phyloP scores from a whole-genome alignment of 2,113 vertebrate genomes.

The Spheniscus mendiculus region DNA sequence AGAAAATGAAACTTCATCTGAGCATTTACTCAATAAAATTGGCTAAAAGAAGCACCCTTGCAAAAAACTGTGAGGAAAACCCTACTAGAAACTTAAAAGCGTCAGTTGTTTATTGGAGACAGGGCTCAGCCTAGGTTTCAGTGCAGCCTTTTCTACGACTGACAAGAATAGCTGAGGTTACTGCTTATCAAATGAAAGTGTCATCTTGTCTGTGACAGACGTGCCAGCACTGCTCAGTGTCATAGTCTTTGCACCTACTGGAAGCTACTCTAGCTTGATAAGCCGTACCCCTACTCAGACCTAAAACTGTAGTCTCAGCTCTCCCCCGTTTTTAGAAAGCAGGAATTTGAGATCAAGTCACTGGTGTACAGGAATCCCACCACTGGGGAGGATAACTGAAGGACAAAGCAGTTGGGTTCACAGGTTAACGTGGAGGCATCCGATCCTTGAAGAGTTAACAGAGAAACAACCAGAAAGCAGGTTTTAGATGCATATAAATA shows the following conservation, averaged over 20 bases:
- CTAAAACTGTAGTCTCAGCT: background rate
- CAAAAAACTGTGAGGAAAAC: background rate
- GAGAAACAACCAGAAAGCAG: background rate
- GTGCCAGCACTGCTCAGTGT: conserved; percentile 59
- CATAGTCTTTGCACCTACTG: conserved; percentile 61
- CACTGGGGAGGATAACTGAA: background rate
- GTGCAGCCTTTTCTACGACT: background rate
- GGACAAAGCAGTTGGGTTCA: background rate
- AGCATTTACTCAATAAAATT: background rate
- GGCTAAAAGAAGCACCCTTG: background rate
- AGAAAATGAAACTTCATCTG: background rate
- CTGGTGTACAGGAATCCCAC: background rate
- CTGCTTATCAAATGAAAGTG: conserved; percentile 59
- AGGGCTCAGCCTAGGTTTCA: background rate
- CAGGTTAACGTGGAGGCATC: background rate
- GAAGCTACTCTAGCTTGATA: conserved; percentile 49
- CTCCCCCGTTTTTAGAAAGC: background rate
- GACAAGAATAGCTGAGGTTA: conserved; percentile 32
- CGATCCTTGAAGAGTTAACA: background rate
- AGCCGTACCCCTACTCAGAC: background rate
- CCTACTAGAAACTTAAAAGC: background rate
- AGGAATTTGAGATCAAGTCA: background rate
- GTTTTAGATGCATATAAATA: conserved; percentile 5
- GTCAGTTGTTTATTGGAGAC: background rate
- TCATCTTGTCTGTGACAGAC: conserved; percentile 33